Evolutionary conservation across 2,113 vertebrate species (phyloP).

Genomic region (Leucoraja erinaceus): DNA sequence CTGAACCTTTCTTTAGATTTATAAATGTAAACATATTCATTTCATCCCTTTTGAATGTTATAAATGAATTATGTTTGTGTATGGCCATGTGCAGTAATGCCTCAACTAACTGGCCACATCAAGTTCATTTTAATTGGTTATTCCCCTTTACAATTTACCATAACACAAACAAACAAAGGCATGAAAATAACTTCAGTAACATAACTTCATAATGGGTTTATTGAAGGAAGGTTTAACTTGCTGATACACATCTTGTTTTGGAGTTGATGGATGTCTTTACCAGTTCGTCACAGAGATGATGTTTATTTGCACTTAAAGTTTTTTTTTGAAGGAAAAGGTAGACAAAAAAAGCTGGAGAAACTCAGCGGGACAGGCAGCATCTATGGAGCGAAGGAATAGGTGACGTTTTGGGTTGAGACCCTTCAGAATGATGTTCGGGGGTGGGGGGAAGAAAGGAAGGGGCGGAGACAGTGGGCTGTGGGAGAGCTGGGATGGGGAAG

Average conservation of each 20-base stretch:
- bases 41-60: neutral
- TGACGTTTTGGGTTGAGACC: too few species aligned
- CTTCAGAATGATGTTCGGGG: too few species aligned
- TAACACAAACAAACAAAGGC: neutral
- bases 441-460: too few species aligned
- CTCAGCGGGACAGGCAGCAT: too few species aligned
- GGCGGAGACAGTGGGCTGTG: too few species aligned
- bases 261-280: neutral
- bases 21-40: neutral
- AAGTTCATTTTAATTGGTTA: neutral
- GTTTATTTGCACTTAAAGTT: neutral
- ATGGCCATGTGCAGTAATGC: neutral
- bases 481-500: too few species aligned
- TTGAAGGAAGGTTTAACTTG: neutral
- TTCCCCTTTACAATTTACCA: neutral
- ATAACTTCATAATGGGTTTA: neutral
- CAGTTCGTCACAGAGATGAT: neutral
- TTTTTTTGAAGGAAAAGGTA: neutral
- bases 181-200: neutral
- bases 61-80: neutral
- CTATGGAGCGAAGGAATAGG: too few species aligned
- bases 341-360: too few species aligned
- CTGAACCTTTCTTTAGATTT: neutral
- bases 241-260: neutral
- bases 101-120: neutral